These are phyloP conservation scores for Glomeris marginata DNA, from an alignment of 2,888 invertebrate genomes.

Conservation along the genomic window DNA sequence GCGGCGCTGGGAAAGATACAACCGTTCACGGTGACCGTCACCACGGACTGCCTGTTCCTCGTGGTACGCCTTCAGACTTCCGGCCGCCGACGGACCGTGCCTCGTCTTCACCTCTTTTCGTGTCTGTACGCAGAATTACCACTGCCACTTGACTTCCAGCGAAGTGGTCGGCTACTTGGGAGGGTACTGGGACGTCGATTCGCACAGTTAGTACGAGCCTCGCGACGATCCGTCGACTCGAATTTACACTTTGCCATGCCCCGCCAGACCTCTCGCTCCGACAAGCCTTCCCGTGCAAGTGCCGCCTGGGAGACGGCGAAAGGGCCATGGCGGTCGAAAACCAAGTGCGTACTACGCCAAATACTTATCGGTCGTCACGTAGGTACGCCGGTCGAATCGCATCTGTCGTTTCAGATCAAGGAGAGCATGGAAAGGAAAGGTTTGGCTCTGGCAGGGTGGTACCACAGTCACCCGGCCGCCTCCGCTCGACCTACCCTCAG, in stretches of 20 bases:
- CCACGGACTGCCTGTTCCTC: constrained; percentile 63
- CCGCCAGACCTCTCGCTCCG: constrained; percentile 64
- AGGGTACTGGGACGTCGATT: constrained; percentile 86
- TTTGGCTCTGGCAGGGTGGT: constrained; percentile 79
- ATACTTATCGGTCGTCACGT: background rate
- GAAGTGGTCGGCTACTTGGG: constrained; percentile 94
- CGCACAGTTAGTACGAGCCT: constrained; percentile 59
- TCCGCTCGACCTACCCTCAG: constrained; percentile 61
- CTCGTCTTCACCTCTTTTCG: background rate
- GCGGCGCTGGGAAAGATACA: constrained; percentile 76
- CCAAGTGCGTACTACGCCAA: constrained; percentile 25
- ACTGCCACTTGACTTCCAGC: constrained; percentile 81
- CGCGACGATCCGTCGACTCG: too few species aligned
- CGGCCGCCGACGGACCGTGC: too few species aligned
- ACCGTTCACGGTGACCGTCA: constrained; percentile 75
- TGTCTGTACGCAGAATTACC: constrained; percentile 47
- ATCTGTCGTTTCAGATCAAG: constrained; percentile 41
- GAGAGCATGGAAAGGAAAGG: constrained; percentile 66
- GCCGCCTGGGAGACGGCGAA: constrained; percentile 58
- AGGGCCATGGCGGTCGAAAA: constrained; percentile 39
- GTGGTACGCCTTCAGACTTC: constrained; percentile 39
- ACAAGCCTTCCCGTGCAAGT: constrained; percentile 73
- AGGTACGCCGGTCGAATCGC: background rate
- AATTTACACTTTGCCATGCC: constrained; percentile 13
- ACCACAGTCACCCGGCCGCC: constrained; percentile 69